Conservation (phyloP, 1,140 invertebrate genomes). For the Calliopsis andreniformis region DNA sequence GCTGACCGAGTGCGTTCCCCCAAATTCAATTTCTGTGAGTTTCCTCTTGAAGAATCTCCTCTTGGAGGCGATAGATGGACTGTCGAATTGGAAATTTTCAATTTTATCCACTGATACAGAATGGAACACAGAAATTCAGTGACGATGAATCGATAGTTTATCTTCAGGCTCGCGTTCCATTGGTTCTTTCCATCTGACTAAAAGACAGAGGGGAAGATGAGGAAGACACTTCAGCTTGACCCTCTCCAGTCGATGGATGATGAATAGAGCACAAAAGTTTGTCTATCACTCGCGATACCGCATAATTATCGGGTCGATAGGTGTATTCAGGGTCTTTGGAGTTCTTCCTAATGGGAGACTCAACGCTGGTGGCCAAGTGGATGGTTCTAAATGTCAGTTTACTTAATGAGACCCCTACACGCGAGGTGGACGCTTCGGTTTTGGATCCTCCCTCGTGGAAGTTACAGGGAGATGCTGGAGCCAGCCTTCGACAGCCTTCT, state of each 20-base stretch:
- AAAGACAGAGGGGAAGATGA: not conserved
- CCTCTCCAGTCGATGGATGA: not conserved
- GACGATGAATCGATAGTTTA: too few species aligned
- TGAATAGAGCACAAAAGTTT: not conserved
- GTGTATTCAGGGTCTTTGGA: not conserved
- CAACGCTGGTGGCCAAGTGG: conserved; percentile 54
- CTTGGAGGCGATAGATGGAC: too few species aligned
- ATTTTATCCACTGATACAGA: too few species aligned
- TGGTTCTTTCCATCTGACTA: too few species aligned
- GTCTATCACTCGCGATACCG: conserved; percentile 12
- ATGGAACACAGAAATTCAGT: too few species aligned
- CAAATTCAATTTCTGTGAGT: conserved; percentile 53
- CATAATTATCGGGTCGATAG: conserved; percentile 4
- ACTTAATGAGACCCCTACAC: conserved; percentile 46
- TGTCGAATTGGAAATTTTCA: too few species aligned
- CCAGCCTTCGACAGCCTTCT: conserved; percentile 30
- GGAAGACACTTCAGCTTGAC: not conserved
- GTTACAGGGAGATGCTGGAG: conserved; percentile 39
- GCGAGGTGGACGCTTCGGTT: not conserved
- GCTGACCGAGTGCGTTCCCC: not conserved
- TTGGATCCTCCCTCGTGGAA: conserved; percentile 33
- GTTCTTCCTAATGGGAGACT: conserved; percentile 9
- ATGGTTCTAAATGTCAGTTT: conserved; percentile 56
- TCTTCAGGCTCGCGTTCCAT: too few species aligned
- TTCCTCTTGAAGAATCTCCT: not conserved